Evolutionary conservation across 2,113 vertebrate species (phyloP).

Genomic region (Ptyas mucosa): DNA sequence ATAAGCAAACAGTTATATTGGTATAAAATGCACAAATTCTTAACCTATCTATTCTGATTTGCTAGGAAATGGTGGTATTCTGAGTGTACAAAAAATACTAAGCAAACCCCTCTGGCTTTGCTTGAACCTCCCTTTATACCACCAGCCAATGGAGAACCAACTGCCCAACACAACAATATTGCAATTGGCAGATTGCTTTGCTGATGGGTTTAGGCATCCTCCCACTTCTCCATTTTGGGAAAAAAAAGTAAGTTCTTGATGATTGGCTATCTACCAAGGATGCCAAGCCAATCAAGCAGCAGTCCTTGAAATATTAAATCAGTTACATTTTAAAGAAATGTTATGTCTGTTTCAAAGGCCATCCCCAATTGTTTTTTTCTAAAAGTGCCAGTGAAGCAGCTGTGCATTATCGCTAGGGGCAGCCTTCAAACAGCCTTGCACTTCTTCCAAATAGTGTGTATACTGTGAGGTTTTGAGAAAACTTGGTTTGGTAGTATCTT

Average conservation of each 20-base stretch:
- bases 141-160: not conserved
- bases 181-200: not conserved
- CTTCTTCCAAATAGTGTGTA: not conserved
- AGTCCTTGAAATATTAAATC: not conserved
- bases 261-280: not conserved
- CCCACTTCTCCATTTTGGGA: not conserved
- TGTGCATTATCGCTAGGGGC: not conserved
- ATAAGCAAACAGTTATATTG: not conserved
- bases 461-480: not conserved
- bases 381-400: not conserved
- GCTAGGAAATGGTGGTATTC: not conserved
- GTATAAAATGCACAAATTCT: not conserved
- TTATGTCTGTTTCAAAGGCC: not conserved
- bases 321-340: not conserved
- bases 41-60: not conserved
- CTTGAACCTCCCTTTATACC: not conserved
- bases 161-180: not conserved
- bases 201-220: not conserved
- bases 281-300: not conserved
- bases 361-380: not conserved
- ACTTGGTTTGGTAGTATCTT: not conserved
- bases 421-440: not conserved
- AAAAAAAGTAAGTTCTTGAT: not conserved
- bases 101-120: not conserved
- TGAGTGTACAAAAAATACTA: not conserved